Conservation (phyloP, 2,888 invertebrate genomes). For the Euzetes globulus region DNA sequence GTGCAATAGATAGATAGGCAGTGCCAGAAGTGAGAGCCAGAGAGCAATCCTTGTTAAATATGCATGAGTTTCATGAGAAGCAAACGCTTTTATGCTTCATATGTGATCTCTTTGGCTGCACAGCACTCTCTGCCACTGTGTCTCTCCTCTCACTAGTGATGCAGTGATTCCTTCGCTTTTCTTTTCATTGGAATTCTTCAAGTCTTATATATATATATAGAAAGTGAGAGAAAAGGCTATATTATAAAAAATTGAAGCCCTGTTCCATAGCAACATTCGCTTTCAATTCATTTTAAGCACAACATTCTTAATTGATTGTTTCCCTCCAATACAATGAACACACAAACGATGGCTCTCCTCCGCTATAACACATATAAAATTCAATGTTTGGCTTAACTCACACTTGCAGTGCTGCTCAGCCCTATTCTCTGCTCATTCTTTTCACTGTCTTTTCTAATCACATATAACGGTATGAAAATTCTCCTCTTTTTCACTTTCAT, state of each 20-base stretch:
- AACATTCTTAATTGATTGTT: conserved; percentile 5
- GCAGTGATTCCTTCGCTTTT: neutral
- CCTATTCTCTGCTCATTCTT: neutral
- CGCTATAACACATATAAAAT: neutral
- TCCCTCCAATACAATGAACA: neutral
- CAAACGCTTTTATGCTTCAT: neutral
- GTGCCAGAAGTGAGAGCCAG: neutral
- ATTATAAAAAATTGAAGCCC: neutral
- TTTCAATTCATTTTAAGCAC: conserved; percentile 5
- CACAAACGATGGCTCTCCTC: neutral
- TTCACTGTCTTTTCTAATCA: neutral
- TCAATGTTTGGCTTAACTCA: neutral
- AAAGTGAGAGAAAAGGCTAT: neutral
- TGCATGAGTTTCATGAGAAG: conserved; percentile 2
- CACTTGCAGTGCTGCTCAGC: neutral
- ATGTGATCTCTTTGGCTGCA: neutral
- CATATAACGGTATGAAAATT: neutral
- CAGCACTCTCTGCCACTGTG: neutral
- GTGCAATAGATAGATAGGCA: neutral
- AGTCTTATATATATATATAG: neutral
- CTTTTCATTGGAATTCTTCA: neutral
- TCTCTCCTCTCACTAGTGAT: neutral
- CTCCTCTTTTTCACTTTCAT: neutral
- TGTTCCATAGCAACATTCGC: neutral
- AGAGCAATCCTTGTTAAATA: conserved; percentile 16